Conservation (phyloP, 2,797 vertebrate genomes). For the Psittacula echo region DNA sequence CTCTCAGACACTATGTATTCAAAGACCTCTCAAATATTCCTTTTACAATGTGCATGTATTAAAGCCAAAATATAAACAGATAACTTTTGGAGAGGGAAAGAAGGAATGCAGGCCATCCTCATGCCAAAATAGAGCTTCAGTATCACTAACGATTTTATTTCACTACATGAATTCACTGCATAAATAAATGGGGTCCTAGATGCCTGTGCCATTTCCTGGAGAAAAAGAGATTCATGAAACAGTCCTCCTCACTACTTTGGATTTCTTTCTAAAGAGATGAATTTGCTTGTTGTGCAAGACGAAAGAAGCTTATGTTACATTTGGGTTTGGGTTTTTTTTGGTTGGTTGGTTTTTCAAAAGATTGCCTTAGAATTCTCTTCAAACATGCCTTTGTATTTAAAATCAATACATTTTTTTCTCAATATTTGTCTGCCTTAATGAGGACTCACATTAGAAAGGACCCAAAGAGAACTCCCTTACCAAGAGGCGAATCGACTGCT, state of each 20-base stretch:
- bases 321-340: not conserved
- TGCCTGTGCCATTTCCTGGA: not conserved
- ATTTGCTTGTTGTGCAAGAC: not conserved
- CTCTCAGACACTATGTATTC: not conserved
- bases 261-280: not conserved
- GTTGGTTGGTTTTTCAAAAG: not conserved
- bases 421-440: not conserved
- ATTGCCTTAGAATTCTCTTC: not conserved
- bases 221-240: not conserved
- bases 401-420: not conserved
- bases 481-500: not conserved
- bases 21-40: not conserved
- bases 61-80: not conserved
- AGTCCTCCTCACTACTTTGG: not conserved
- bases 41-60: not conserved
- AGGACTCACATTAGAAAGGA: not conserved
- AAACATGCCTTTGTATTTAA: not conserved
- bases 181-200: not conserved
- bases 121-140: not conserved
- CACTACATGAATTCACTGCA: not conserved
- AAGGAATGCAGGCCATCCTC: not conserved
- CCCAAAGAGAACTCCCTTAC: not conserved
- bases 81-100: not conserved
- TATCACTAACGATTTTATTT: not conserved
- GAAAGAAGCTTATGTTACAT: not conserved